A percentile compares a stretch with the other conserved stretches of the same genome.
Conservation (phyloP, 2,113 vertebrate species). For the Cyphomyrus discorhynchus region DNA sequence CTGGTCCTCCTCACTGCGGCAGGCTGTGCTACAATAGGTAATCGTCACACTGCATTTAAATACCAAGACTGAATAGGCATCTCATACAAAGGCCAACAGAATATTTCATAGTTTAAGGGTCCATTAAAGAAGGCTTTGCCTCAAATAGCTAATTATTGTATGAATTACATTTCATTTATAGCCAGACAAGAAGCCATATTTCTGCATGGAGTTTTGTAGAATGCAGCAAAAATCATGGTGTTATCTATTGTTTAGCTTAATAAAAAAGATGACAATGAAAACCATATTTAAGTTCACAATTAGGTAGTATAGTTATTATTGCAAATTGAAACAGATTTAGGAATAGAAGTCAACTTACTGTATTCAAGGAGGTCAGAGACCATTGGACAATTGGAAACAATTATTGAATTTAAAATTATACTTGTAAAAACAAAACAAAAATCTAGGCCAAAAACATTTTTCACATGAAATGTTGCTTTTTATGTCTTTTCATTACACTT, state of each 20-base stretch:
- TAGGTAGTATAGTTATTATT: background rate
- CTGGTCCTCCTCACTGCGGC: background rate
- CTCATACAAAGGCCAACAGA: background rate
- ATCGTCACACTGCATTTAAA: background rate
- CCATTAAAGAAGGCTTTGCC: background rate
- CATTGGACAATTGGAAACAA: background rate
- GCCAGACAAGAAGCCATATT: background rate
- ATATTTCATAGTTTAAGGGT: slow-evolving; percentile 1
- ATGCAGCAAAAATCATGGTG: background rate
- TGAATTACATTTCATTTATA: background rate
- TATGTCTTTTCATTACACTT: background rate
- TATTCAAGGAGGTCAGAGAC: background rate
- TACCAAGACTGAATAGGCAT: background rate
- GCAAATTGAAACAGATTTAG: background rate
- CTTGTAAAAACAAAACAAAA: background rate
- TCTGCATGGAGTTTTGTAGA: background rate
- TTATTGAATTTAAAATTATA: background rate
- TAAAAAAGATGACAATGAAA: background rate
- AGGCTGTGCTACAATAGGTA: background rate
- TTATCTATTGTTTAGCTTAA: background rate
- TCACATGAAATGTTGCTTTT: background rate
- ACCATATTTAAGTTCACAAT: background rate
- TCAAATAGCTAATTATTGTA: background rate
- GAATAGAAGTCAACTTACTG: background rate
- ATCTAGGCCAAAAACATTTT: background rate